Evolutionary conservation across 23 tunicate species (phyloP).

Genomic region (Aplidium turbinatum): DNA sequence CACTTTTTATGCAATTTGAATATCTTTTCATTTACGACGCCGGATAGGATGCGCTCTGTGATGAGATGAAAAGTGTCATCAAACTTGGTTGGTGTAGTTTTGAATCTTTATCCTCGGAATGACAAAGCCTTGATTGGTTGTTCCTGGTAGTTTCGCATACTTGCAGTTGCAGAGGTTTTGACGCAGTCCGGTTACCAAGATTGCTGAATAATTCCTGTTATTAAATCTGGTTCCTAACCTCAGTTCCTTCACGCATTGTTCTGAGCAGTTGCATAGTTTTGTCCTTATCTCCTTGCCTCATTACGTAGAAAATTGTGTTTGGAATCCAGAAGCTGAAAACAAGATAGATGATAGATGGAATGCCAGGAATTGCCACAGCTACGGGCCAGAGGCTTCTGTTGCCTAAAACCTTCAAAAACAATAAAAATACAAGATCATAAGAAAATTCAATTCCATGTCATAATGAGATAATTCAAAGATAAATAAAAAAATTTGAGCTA

Average conservation of each 20-base stretch:
- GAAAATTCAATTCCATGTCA: neutral
- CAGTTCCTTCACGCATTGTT: neutral
- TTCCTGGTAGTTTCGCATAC: too few relatives aligned
- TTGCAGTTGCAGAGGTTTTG: too few relatives aligned
- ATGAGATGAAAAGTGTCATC: too few relatives aligned
- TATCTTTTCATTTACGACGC: too few relatives aligned
- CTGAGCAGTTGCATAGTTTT: neutral
- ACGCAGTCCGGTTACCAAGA: too few relatives aligned
- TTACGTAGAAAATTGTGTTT: neutral
- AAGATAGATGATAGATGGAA: constrained; percentile 11
- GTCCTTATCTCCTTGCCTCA: constrained; percentile 6
- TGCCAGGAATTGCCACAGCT: neutral
- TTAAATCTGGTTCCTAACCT: constrained; percentile 1
- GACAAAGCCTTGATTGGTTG: too few relatives aligned
- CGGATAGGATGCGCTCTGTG: too few relatives aligned
- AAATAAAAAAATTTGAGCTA: neutral
- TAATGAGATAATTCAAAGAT: neutral
- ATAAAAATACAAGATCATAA: too few relatives aligned
- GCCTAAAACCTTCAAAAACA: constrained; percentile 14
- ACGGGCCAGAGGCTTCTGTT: neutral
- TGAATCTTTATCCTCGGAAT: too few relatives aligned
- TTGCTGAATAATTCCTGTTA: too few relatives aligned
- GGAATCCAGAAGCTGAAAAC: constrained; percentile 9
- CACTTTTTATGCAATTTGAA: too few relatives aligned
- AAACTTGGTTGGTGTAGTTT: too few relatives aligned